These are phyloP conservation scores for Andricus grossulariae DNA, from an alignment of 1,140 invertebrate species.

Conservation along the genomic window DNA sequence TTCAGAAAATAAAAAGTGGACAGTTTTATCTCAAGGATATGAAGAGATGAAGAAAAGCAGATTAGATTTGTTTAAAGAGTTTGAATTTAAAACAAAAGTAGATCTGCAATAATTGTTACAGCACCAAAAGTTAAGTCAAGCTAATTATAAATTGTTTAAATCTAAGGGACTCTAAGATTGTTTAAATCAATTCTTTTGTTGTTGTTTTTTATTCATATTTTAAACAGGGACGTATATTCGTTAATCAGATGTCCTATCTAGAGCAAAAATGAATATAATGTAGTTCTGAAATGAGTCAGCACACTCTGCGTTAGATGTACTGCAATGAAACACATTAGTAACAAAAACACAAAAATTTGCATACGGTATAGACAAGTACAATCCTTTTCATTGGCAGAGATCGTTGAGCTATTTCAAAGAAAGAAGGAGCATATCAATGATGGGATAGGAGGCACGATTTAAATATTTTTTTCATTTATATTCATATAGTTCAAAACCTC, in stretches of 20 bases:
- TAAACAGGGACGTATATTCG: background rate
- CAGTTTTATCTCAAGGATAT: too few species aligned
- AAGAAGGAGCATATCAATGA: background rate
- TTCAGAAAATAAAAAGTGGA: too few species aligned
- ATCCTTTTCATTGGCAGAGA: slow-evolving; percentile 21
- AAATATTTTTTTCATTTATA: slow-evolving; percentile 1
- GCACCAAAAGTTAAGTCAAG: too few species aligned
- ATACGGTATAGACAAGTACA: background rate
- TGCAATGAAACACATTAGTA: slow-evolving; percentile 26
- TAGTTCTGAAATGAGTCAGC: slow-evolving; percentile 18
- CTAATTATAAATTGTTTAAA: too few species aligned
- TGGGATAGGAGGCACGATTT: background rate
- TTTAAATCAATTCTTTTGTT: background rate
- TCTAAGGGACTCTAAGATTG: background rate
- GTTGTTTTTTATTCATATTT: background rate
- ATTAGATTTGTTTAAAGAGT: too few species aligned
- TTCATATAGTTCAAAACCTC: slow-evolving; percentile 3
- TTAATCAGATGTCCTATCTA: background rate
- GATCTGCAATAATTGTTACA: background rate
- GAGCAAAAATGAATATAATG: background rate
- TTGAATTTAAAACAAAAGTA: too few species aligned
- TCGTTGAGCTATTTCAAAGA: background rate
- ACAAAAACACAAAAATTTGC: slow-evolving; percentile 8
- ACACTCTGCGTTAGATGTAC: slow-evolving; percentile 27
- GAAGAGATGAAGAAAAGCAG: too few species aligned